Evolutionary conservation across 2,113 vertebrate species (phyloP).

Genomic region (Cebidichthys violaceus): DNA sequence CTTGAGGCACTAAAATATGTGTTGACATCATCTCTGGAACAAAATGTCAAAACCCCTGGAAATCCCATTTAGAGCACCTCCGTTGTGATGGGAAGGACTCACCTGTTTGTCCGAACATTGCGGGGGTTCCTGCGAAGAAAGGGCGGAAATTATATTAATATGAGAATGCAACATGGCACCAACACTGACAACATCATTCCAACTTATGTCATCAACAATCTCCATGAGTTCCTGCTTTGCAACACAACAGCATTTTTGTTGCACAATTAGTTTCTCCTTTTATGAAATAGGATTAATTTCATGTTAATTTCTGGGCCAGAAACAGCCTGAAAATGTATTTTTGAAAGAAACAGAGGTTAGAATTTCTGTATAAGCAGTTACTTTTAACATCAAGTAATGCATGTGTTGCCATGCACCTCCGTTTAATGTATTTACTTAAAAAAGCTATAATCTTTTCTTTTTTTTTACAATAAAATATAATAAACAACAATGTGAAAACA

Average conservation of each 20-base stretch:
- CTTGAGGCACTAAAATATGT: background rate
- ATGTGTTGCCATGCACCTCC: too few species aligned
- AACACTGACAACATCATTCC: background rate
- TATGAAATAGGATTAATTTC: background rate
- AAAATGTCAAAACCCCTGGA: background rate
- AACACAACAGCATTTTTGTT: background rate
- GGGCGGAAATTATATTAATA: background rate
- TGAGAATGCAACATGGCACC: background rate
- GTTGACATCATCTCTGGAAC: conserved; percentile 8
- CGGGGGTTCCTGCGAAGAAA: conserved; percentile 70
- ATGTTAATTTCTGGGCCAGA: background rate
- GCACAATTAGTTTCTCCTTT: background rate
- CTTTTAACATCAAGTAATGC: background rate
- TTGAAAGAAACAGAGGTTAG: background rate
- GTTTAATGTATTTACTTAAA: too few species aligned
- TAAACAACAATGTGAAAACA: too few species aligned
- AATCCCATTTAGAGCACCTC: background rate
- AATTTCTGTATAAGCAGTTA: background rate
- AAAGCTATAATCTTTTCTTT: too few species aligned
- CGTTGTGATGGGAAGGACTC: conserved; percentile 36
- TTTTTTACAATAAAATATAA: too few species aligned
- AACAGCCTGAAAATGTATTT: background rate
- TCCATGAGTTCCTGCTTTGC: background rate
- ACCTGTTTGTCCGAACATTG: conserved; percentile 76
- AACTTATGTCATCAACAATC: background rate